These are phyloP conservation scores for Hirtodrosophila cameraria DNA, from an alignment of 2,888 invertebrate genomes.

Conservation along the genomic window DNA sequence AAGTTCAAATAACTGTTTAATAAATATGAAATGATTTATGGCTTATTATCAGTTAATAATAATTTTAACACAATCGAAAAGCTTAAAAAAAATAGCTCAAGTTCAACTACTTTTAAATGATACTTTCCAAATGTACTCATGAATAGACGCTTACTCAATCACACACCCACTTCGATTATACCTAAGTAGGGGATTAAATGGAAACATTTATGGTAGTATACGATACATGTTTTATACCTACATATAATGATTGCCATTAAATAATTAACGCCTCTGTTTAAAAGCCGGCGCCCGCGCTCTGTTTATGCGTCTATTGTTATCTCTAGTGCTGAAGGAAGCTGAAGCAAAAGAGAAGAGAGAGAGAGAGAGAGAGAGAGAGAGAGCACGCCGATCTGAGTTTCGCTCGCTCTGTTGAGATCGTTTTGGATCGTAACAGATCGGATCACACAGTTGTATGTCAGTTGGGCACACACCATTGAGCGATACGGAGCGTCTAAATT, in stretches of 20 bases:
- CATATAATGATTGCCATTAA: slow-evolving; percentile 29
- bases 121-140: not conserved
- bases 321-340: not conserved
- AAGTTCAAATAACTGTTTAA: no score
- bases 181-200: slow-evolving; percentile 4
- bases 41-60: no score
- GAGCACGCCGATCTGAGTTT: slow-evolving; percentile 42
- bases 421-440: not conserved
- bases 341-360: slow-evolving; percentile 3
- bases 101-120: no score
- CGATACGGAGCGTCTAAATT: slow-evolving; percentile 47
- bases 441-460: slow-evolving; percentile 32
- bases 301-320: slow-evolving; percentile 21
- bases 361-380: slow-evolving; percentile 13
- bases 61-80: no score
- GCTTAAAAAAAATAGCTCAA: no score
- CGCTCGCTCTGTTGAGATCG: slow-evolving; percentile 3
- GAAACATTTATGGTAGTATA: slow-evolving; percentile 5
- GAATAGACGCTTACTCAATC: not conserved
- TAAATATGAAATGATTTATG: no score
- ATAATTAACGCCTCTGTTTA: slow-evolving; percentile 50
- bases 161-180: not conserved
- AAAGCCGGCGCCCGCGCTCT: slow-evolving; percentile 19
- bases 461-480: slow-evolving; percentile 68
- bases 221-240: no score